A percentile compares a stretch with the other conserved stretches of the same genome.
Evolutionary conservation across 64 coral and sea anemone species (phyloP).

Genomic region (Porites lutea): DNA sequence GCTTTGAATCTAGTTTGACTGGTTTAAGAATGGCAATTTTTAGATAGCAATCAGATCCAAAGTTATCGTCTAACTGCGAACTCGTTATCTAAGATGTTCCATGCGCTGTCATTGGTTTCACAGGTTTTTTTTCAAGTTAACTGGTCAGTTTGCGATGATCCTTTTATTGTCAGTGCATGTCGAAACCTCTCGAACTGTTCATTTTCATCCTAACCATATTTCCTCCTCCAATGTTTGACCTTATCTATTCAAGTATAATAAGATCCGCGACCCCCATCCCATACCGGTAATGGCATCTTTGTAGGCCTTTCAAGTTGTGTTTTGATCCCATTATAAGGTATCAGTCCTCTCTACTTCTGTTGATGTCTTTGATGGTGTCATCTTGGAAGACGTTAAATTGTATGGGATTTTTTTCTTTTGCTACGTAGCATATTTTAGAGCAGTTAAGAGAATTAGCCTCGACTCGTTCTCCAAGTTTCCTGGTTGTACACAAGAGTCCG

Average conservation of each 20-base stretch:
- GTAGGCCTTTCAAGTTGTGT: conserved; percentile 14
- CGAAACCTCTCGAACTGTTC: conserved; percentile 72
- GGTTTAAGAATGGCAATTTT: conserved; percentile 29
- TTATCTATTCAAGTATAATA: conserved; percentile 67
- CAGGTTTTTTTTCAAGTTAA: too few relatives aligned
- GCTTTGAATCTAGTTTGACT: conserved; percentile 57
- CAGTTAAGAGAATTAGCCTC: too few relatives aligned
- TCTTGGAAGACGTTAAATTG: too few relatives aligned
- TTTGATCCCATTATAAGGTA: neutral
- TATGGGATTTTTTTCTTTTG: too few relatives aligned
- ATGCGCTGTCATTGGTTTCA: neutral
- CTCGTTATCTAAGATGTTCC: conserved; percentile 59
- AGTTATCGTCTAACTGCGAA: neutral
- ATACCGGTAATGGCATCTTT: conserved; percentile 59
- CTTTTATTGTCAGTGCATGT: conserved; percentile 55
- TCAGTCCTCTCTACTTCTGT: too few relatives aligned
- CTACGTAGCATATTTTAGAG: too few relatives aligned
- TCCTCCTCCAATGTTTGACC: conserved; percentile 69
- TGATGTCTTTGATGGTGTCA: too few relatives aligned
- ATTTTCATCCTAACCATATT: conserved; percentile 70
- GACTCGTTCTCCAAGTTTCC: too few relatives aligned
- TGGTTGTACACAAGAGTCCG: too few relatives aligned
- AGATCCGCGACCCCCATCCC: conserved; percentile 62
- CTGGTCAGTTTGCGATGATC: conserved; percentile 3
- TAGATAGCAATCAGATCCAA: too few relatives aligned